Evolutionary conservation across 2,113 vertebrate genomes (phyloP).

Genomic region (Anguilla japonica): DNA sequence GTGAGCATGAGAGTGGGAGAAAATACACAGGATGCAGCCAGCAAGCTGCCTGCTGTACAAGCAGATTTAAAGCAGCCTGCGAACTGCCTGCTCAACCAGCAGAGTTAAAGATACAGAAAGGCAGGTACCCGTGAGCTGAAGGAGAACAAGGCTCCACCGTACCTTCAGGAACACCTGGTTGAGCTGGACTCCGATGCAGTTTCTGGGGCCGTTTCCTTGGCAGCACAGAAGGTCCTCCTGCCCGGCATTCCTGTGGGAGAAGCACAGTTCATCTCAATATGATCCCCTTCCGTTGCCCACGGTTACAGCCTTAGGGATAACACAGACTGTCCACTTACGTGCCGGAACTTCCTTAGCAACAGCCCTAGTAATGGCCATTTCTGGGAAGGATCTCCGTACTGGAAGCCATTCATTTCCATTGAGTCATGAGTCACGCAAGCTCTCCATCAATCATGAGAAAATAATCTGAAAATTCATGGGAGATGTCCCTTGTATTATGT

Average conservation of each 20-base stretch:
- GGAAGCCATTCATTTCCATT: no score
- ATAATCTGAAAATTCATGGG: background rate
- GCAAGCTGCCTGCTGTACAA: background rate
- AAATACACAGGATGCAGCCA: background rate
- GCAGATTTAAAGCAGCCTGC: no score
- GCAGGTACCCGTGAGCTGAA: background rate
- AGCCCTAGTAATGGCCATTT: no score
- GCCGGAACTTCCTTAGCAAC: no score
- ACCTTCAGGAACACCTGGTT: conserved; percentile 25
- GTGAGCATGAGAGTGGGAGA: background rate
- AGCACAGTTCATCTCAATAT: background rate
- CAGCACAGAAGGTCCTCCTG: conserved; percentile 8
- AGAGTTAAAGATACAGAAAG: background rate
- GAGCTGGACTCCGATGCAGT: conserved; percentile 9
- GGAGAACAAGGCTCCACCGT: background rate
- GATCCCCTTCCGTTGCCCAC: background rate
- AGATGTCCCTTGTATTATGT: background rate
- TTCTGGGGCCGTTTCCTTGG: conserved; percentile 3
- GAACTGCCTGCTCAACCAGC: no score
- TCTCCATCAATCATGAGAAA: background rate
- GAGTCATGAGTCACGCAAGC: background rate
- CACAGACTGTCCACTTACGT: no score
- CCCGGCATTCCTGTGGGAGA: conserved; percentile 18
- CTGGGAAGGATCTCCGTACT: background rate
- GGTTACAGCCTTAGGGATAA: background rate